Evolutionary conservation across 2,113 vertebrate genomes (phyloP).

Genomic region (Hiodon tergisus): DNA sequence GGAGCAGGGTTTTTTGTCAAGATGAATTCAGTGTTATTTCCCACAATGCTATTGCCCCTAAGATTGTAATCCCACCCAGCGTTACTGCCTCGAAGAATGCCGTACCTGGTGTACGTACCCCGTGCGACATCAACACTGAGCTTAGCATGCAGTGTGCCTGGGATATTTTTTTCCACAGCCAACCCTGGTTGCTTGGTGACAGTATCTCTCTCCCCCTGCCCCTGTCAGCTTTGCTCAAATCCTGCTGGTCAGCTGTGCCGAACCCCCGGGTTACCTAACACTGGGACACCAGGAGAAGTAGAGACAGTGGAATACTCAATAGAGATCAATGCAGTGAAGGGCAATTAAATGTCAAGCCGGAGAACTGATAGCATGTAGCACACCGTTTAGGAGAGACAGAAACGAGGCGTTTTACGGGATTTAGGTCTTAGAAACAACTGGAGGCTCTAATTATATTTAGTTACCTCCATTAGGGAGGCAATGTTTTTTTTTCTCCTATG

Average conservation of each 20-base stretch:
- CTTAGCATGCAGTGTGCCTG: too few relatives aligned
- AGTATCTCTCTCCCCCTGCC: too few relatives aligned
- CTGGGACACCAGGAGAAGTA: not conserved
- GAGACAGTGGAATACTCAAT: constrained; percentile 34
- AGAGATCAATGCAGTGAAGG: constrained; percentile 53
- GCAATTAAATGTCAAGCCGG: constrained; percentile 48
- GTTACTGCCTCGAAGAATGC: too few relatives aligned
- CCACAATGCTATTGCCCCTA: too few relatives aligned
- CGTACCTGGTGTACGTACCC: too few relatives aligned
- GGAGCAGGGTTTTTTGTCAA: too few relatives aligned
- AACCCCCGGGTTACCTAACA: not conserved
- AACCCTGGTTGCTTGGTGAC: too few relatives aligned
- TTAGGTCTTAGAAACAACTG: constrained; percentile 45
- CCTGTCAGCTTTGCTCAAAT: too few relatives aligned
- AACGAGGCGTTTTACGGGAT: constrained; percentile 28
- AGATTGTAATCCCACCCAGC: too few relatives aligned
- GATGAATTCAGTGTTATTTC: too few relatives aligned
- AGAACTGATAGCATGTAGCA: constrained; percentile 28
- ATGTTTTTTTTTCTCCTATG: constrained; percentile 32
- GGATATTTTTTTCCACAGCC: too few relatives aligned
- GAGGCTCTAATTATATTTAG: constrained; percentile 49
- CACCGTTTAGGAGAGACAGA: constrained; percentile 38
- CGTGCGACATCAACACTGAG: too few relatives aligned
- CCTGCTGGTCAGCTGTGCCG: not conserved
- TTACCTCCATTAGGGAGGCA: constrained; percentile 46